Conservation (phyloP, 1,140 invertebrate species). For the Cydia pomonella region DNA sequence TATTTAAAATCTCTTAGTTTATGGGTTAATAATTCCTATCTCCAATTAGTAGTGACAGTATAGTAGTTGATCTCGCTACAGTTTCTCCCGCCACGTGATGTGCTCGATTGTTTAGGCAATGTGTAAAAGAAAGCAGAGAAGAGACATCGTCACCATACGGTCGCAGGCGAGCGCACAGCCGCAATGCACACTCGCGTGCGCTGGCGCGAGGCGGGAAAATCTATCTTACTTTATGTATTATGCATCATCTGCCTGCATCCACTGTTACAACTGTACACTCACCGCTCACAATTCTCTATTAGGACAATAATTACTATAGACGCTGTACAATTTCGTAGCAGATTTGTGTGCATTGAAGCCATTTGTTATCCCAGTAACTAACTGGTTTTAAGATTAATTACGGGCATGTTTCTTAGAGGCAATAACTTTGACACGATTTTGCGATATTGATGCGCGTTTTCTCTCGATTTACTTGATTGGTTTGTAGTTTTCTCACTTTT, state of each 20-base stretch:
- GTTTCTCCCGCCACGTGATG: conserved; percentile 17
- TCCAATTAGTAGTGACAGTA: background rate
- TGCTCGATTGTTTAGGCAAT: conserved; percentile 23
- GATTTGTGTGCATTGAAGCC: background rate
- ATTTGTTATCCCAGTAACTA: background rate
- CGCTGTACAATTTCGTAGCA: background rate
- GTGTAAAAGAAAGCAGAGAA: conserved; percentile 65
- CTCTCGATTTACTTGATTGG: conserved; percentile 18
- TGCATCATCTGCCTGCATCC: conserved; percentile 53
- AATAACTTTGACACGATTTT: conserved; percentile 15
- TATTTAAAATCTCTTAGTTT: background rate
- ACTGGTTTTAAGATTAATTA: conserved; percentile 10
- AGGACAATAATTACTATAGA: background rate
- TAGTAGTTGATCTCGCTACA: background rate
- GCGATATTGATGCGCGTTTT: conserved; percentile 12
- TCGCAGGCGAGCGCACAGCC: conserved; percentile 60
- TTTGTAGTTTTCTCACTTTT: conserved; percentile 19
- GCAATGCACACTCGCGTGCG: conserved; percentile 68
- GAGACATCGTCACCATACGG: conserved; percentile 57
- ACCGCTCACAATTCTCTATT: conserved; percentile 40
- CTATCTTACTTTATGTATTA: conserved; percentile 70
- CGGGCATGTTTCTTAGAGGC: background rate
- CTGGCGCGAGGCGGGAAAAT: conserved; percentile 58
- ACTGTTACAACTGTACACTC: conserved; percentile 47
- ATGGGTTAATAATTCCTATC: background rate